Conservation (phyloP, 2,888 invertebrate genomes). For the Cantharis rufa region DNA sequence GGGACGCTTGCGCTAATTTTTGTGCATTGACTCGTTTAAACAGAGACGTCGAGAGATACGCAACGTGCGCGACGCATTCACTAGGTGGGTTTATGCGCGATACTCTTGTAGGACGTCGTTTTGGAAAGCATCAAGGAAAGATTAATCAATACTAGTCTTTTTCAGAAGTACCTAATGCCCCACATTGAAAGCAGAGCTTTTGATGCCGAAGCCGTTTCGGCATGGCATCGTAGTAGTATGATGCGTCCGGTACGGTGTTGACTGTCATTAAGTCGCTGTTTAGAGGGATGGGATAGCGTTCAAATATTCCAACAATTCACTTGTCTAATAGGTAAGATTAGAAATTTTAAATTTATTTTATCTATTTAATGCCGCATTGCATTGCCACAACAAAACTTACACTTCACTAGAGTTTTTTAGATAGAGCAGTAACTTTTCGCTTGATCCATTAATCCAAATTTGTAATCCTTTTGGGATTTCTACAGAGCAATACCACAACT, state of each 20-base stretch:
- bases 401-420: background rate
- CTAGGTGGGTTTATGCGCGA: slow-evolving; percentile 36
- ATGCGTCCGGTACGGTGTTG: slow-evolving; percentile 36
- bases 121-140: slow-evolving; percentile 38
- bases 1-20: slow-evolving; percentile 36
- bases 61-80: slow-evolving; percentile 37
- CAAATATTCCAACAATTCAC: slow-evolving; percentile 14
- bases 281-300: slow-evolving; percentile 41
- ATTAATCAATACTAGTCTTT: slow-evolving; percentile 50
- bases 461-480: background rate
- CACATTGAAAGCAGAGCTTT: slow-evolving; percentile 45
- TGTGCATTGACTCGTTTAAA: slow-evolving; percentile 11
- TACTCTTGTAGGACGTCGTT: slow-evolving; percentile 39
- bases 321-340: slow-evolving; percentile 21
- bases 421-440: background rate
- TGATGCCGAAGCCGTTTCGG: slow-evolving; percentile 33
- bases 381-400: background rate
- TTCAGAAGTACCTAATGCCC: slow-evolving; percentile 50
- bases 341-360: background rate
- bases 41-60: slow-evolving; percentile 29
- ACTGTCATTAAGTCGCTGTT: slow-evolving; percentile 34
- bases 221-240: slow-evolving; percentile 39
- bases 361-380: background rate
- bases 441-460: background rate
- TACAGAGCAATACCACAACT: background rate